Conservation (phyloP, 2,888 invertebrate genomes). For the Amitus sp. region DNA sequence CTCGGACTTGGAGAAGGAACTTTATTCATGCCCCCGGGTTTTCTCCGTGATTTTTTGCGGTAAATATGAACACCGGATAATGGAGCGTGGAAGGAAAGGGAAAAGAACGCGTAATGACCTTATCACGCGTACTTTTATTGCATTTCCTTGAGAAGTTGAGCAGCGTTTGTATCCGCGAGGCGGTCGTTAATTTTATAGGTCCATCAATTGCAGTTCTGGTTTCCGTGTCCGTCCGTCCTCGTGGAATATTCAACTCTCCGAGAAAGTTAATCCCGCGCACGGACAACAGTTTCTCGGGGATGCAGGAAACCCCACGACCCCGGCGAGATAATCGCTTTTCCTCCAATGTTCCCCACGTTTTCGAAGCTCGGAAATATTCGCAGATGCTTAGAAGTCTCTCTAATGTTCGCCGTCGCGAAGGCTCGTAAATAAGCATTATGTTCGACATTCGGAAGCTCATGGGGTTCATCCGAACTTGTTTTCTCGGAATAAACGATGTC, state of each 20-base stretch:
- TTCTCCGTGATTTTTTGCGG: neutral
- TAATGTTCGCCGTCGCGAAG: constrained; percentile 14
- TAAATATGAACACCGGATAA: constrained; percentile 4
- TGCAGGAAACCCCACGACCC: constrained; percentile 22
- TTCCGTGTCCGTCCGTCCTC: constrained; percentile 5
- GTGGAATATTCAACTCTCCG: constrained; percentile 20
- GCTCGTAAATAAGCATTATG: constrained; percentile 25
- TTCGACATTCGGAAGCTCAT: constrained; percentile 14
- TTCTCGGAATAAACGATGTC: neutral
- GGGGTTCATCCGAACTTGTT: constrained; percentile 12
- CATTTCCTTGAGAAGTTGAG: neutral
- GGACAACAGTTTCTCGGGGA: constrained; percentile 22
- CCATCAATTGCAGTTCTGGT: constrained; percentile 6
- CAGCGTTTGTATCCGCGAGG: constrained; percentile 12
- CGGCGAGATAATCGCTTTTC: constrained; percentile 32
- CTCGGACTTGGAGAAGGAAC: too few relatives aligned
- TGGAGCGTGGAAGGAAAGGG: constrained; percentile 1
- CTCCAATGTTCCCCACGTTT: constrained; percentile 22
- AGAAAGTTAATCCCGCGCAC: constrained; percentile 25
- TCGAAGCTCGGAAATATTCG: constrained; percentile 29
- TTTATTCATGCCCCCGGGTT: too few relatives aligned
- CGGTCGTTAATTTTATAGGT: constrained; percentile 25
- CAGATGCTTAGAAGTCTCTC: constrained; percentile 14
- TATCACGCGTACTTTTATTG: neutral
- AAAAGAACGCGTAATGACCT: constrained; percentile 4